Conservation (phyloP, 2,113 vertebrate species). For the Anser cygnoides region DNA sequence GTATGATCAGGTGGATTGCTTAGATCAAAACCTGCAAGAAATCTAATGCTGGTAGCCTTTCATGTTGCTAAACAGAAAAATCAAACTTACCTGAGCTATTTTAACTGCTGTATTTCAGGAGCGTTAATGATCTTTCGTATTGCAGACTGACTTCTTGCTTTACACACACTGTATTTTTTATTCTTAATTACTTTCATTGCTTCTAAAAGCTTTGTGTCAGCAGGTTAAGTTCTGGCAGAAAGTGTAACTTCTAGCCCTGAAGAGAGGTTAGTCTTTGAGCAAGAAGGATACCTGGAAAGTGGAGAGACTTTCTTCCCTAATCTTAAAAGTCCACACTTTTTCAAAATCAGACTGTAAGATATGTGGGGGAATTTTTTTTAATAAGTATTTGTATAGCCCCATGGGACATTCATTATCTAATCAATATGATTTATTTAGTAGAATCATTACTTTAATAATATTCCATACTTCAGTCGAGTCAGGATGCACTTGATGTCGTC, state of each 20-base stretch:
- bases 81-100: neutral
- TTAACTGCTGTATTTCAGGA: neutral
- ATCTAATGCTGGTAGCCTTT: neutral
- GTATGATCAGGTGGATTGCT: neutral
- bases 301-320: neutral
- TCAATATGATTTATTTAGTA: neutral
- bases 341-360: neutral
- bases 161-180: neutral
- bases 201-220: neutral
- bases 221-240: neutral
- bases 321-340: neutral
- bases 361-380: neutral
- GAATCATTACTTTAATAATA: neutral
- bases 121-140: neutral
- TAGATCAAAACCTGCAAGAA: slow-evolving; percentile 17
- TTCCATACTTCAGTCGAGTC: neutral
- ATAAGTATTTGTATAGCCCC: neutral
- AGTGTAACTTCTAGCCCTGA: neutral
- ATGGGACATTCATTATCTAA: neutral
- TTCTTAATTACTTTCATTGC: neutral
- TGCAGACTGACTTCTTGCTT: neutral
- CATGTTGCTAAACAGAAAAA: neutral
- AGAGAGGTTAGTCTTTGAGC: neutral
- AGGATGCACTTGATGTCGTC: neutral
- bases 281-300: neutral